Evolutionary conservation across 2,797 vertebrate genomes (phyloP), one percentile per base, ranked within the genome.

Genomic region (Phoxinus dragarum): DNA sequence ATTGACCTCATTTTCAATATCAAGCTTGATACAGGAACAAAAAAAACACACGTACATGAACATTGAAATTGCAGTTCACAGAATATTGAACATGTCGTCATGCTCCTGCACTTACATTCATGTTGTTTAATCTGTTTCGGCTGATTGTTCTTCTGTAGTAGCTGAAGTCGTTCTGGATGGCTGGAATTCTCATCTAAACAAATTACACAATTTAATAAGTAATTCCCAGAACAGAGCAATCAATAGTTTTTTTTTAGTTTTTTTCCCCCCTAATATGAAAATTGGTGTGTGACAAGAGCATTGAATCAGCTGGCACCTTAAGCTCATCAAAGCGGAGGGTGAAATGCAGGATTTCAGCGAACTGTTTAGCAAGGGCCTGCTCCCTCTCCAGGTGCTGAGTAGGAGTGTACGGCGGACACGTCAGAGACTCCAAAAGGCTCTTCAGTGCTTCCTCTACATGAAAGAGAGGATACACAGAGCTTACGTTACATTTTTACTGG

Each of bases 131-230:
- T 82, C 97, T 93, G 91, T 99, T 99, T 82, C 98, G 97, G 91
- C 96, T 99, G 93, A 99, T 98, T 66, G 98, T 99, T 88, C 98
- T 91, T 89, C 98, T 95, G 89, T 99, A 99, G 91, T 99, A 99
- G 92, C 98, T 99, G 94, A 99, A 99, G 93, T 99, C 98, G 0
- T 99, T 99, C 93, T 99, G 98, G 90, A 99, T 99, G 44, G 98
- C 98, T 16, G 98, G 98, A 90, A 97, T 99, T 92, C 98, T 96
- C 98, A 99, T 99, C 98, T 99, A 90, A 75, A 82, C 81, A 86
- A 87, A 82, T 34, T 36, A 88, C 12, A 76, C 19, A 27, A 49
- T 27, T 27, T 17, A 17, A 42, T 86, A 2, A 73, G 84, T 49
- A 23, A 56, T 52, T 68, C 3, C 16, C 11, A 68, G 14, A 49